Base-by-base conservation (phyloP, 1,140 invertebrate species). In the Antheraea pernyi region DNA sequence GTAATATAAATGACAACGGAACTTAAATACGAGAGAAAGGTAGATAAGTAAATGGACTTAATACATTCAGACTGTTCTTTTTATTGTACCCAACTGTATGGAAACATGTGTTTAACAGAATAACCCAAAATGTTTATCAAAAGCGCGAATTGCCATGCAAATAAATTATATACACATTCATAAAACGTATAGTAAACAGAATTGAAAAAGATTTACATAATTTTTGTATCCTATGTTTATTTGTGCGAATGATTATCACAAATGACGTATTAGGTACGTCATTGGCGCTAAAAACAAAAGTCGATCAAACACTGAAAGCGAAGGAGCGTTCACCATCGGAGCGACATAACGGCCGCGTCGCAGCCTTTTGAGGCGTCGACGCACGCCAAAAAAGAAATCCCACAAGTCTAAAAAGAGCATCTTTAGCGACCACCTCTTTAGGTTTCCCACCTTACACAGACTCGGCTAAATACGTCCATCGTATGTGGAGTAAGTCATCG, bases 401-500 rank as follows among this genome's bases (percentile, higher is more conserved):
- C 73, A 77, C 18, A 22, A 70, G 72, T 73, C 78, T 74, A 75
- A 79, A 78, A 78, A 78, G 75, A 76, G 69, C 69, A 69, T 79
- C 77, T 81, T 79, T 76, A 79, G 69, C 69, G 70, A 69, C 59
- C 69, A 64, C 80, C 75, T 70, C 68, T 77, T 80, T 80, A 74
- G 76, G 76, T 48, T 53, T 37, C 36, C 63, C 53, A 63, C 75
- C 75, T 77, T 80, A 63, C 68, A 79, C 72, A 74, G 62, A 65
- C 65, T 36, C 10, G 36, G 39, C 79, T 81, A 79, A 81, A 80
- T 80, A 82, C 72, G 75, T 77, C 16, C 22, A 10, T 70, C 71
- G 75, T 72, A 78, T 75, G 58, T 76, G 73, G 72, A 73, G 74
- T 74, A 74, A 64, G 72, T 73, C 74, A 60, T 64, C 58, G 65